These are phyloP conservation scores for Microdon myrmicae DNA, from an alignment of 2,888 invertebrate species.

Conservation along the genomic window DNA sequence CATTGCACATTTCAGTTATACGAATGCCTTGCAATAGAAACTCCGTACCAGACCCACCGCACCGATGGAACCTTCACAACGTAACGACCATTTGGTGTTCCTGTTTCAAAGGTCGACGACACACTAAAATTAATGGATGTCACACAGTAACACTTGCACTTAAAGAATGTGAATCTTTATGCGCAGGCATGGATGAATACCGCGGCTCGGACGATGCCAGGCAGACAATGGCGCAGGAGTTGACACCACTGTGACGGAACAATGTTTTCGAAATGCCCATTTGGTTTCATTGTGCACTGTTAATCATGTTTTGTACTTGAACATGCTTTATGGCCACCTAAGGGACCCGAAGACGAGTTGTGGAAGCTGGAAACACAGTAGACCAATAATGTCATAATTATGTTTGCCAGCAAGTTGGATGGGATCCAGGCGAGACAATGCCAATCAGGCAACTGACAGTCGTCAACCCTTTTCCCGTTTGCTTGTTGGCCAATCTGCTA, in stretches of 20 bases:
- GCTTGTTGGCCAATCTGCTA: conserved; percentile 29
- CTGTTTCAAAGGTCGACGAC: conserved; percentile 39
- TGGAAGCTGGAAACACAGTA: conserved; percentile 13
- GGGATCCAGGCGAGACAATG: not conserved
- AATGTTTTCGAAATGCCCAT: conserved; percentile 16
- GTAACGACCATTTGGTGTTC: conserved; percentile 23
- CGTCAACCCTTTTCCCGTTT: conserved; percentile 19
- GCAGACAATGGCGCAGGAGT: too few relatives aligned
- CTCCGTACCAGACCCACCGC: conserved; percentile 1
- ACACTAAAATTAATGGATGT: conserved; percentile 40
- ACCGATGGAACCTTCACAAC: not conserved
- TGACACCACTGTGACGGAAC: conserved; percentile 6
- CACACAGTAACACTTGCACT: conserved; percentile 15
- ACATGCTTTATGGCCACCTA: conserved; percentile 49
- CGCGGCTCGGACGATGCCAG: too few relatives aligned
- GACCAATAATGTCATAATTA: conserved; percentile 39
- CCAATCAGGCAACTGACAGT: not conserved
- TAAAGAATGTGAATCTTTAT: conserved; percentile 4
- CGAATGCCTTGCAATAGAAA: too few relatives aligned
- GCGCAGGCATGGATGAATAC: conserved; percentile 12
- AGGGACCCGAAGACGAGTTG: conserved; percentile 26
- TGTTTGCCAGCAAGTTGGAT: conserved; percentile 22
- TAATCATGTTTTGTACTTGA: conserved; percentile 40
- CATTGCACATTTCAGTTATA: conserved; percentile 25
- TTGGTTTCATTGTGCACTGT: conserved; percentile 2